phyloP scores from a whole-genome alignment of 2,888 invertebrate species.

The Deroplatys truncata region DNA sequence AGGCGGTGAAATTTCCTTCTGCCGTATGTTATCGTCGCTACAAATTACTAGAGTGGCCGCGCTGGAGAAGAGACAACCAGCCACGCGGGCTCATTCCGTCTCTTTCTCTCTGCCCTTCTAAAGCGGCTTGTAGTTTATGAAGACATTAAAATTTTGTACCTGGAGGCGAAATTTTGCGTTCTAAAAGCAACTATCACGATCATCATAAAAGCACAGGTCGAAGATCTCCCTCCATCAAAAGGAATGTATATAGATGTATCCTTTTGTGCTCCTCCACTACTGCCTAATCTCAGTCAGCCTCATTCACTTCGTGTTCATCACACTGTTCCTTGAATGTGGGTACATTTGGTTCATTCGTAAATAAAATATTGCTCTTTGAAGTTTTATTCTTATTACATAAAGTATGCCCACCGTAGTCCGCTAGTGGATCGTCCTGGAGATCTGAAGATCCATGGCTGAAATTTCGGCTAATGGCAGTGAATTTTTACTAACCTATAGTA shows the following conservation, averaged over 20 bases:
- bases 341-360: too few relatives aligned
- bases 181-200: not conserved
- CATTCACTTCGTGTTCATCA: too few relatives aligned
- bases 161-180: constrained; percentile 5
- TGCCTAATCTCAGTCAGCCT: not conserved
- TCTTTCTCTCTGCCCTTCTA: not conserved
- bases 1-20: not conserved
- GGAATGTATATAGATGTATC: constrained; percentile 3
- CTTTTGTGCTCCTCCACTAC: not conserved
- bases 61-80: not conserved
- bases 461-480: too few relatives aligned
- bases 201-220: constrained; percentile 10
- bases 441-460: too few relatives aligned
- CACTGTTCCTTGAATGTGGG: too few relatives aligned
- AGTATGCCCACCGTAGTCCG: too few relatives aligned
- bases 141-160: constrained; percentile 5
- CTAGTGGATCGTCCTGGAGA: too few relatives aligned
- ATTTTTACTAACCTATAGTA: too few relatives aligned
- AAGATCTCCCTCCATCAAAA: not conserved
- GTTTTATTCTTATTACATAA: too few relatives aligned
- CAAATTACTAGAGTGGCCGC: not conserved
- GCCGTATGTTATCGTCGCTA: not conserved
- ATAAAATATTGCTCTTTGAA: too few relatives aligned
- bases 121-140: not conserved
- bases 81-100: not conserved